Conservation (phyloP, 2,888 invertebrate species). For the Latheticus oryzae region DNA sequence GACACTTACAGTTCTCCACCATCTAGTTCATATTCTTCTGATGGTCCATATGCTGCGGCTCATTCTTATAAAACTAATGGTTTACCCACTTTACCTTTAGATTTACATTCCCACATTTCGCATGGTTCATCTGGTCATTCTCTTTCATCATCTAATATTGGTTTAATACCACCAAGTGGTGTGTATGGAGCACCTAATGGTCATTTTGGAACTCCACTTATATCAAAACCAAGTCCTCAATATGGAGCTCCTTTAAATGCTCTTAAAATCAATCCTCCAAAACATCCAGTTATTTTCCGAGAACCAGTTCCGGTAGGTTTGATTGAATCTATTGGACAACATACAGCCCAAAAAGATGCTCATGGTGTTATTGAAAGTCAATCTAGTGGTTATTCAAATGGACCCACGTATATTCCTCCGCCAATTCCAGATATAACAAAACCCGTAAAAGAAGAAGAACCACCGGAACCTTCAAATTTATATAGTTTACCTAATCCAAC, state of each 20-base stretch:
- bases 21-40: constrained; percentile 58
- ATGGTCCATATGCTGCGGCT: constrained; percentile 61
- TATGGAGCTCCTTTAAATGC: constrained; percentile 55
- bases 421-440: constrained; percentile 68
- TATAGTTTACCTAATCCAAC: constrained; percentile 69
- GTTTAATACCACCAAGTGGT: constrained; percentile 72
- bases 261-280: constrained; percentile 66
- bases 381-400: constrained; percentile 51
- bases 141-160: constrained; percentile 55
- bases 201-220: constrained; percentile 64
- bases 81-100: constrained; percentile 28
- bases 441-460: constrained; percentile 63
- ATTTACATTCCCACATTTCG: constrained; percentile 12
- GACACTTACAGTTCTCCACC: constrained; percentile 60
- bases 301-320: constrained; percentile 80
- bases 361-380: constrained; percentile 70
- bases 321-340: constrained; percentile 74
- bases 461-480: constrained; percentile 68
- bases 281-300: constrained; percentile 77
- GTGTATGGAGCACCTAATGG: constrained; percentile 72
- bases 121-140: constrained; percentile 41
- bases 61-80: constrained; percentile 62
- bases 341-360: constrained; percentile 73
- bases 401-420: constrained; percentile 73
- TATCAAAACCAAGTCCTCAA: constrained; percentile 54